These are phyloP conservation scores for Hydrotaea cyrtoneurina DNA, from an alignment of 2,888 invertebrate genomes.

Conservation along the genomic window DNA sequence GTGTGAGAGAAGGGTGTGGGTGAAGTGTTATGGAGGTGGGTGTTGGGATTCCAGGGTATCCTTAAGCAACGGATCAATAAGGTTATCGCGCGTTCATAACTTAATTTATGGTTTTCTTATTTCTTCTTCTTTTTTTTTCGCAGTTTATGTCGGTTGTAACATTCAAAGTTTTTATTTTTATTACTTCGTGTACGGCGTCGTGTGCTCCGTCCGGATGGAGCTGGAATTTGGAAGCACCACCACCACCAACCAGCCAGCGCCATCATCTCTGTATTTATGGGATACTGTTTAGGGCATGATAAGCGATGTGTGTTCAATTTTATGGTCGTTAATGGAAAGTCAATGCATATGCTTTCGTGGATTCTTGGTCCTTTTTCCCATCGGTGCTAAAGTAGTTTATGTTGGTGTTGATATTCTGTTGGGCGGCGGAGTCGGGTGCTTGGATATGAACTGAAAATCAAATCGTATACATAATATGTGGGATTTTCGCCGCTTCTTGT, in stretches of 20 bases:
- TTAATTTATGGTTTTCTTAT: slow-evolving; percentile 60
- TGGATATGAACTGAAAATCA: background rate
- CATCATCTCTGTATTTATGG: slow-evolving; percentile 57
- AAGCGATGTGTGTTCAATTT: slow-evolving; percentile 65
- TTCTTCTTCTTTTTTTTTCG: slow-evolving; percentile 37
- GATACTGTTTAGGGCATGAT: slow-evolving; percentile 63
- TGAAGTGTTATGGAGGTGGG: background rate
- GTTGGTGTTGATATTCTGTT: slow-evolving; percentile 44
- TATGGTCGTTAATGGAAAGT: slow-evolving; percentile 63
- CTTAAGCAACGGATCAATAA: slow-evolving; percentile 63
- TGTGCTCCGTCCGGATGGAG: background rate
- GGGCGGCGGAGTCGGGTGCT: background rate
- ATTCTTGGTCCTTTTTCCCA: background rate
- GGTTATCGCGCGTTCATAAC: slow-evolving; percentile 65
- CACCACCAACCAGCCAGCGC: slow-evolving; percentile 32
- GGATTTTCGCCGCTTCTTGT: background rate
- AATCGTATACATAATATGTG: slow-evolving; percentile 40
- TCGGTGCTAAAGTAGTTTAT: slow-evolving; percentile 58
- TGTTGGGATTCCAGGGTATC: slow-evolving; percentile 41
- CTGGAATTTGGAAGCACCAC: slow-evolving; percentile 14
- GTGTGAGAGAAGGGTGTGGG: background rate
- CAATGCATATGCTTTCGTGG: slow-evolving; percentile 56
- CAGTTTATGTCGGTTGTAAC: slow-evolving; percentile 51
- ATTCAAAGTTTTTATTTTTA: slow-evolving; percentile 48
- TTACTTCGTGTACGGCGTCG: slow-evolving; percentile 13